Conservation (phyloP, 2,113 vertebrate species). For the Passer domesticus region DNA sequence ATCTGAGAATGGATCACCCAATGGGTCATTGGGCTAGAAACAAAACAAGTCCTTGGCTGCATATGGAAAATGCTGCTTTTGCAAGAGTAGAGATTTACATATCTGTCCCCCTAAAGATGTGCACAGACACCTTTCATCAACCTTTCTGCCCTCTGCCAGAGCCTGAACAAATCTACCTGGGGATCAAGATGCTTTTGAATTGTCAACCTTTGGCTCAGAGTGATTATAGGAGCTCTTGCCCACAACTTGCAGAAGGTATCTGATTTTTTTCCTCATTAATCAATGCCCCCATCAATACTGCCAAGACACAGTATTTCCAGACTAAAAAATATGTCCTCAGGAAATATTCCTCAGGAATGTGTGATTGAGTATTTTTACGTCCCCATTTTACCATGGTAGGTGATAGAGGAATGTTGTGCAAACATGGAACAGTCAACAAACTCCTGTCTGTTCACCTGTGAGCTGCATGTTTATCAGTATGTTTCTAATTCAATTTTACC, state of each 20-base stretch:
- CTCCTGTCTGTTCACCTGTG: not conserved
- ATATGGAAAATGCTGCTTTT: not conserved
- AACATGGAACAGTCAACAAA: not conserved
- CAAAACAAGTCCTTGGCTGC: not conserved
- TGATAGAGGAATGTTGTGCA: not conserved
- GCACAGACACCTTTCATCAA: not conserved
- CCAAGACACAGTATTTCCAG: not conserved
- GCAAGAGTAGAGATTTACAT: not conserved
- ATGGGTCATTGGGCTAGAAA: not conserved
- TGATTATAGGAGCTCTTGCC: not conserved
- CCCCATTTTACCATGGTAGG: not conserved
- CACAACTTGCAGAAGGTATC: not conserved
- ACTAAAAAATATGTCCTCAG: not conserved
- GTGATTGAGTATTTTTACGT: not conserved
- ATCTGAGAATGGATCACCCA: not conserved
- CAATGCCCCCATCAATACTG: not conserved
- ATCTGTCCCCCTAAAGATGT: not conserved
- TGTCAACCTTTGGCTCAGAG: not conserved
- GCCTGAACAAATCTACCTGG: not conserved
- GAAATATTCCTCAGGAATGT: not conserved
- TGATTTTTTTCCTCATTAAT: not conserved
- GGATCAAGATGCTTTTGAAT: not conserved
- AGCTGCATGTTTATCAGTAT: not conserved
- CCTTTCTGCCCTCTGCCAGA: not conserved
- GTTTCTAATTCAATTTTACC: not conserved